A percentile compares a stretch with the other conserved stretches of the same genome.
phyloP scores from a whole-genome alignment of 2,888 invertebrate genomes.

The Gandaritis pyraliata region DNA sequence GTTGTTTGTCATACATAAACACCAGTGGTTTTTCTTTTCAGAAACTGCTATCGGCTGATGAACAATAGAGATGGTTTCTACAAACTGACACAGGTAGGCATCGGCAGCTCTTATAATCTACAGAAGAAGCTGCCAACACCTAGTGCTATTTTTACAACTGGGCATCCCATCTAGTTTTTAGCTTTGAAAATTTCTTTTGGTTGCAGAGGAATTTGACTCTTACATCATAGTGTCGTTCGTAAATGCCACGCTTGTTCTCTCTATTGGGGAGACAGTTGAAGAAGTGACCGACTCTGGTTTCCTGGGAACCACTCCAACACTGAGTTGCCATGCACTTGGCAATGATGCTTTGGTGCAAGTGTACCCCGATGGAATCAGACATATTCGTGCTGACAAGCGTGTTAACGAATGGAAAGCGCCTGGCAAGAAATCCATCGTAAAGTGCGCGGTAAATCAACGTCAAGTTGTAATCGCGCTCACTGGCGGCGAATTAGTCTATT shows the following conservation, averaged over 20 bases:
- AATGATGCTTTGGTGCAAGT: constrained; percentile 99
- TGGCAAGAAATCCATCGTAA: constrained; percentile 97
- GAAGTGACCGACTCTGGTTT: constrained; percentile 99
- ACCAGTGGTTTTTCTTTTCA: constrained; percentile 96
- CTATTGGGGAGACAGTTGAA: constrained; percentile 99
- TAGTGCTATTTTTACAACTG: constrained; percentile 51
- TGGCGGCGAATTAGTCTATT: constrained; percentile 99
- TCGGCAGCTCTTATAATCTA: constrained; percentile 55
- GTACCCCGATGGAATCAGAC: constrained; percentile 99
- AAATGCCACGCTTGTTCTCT: constrained; percentile 97
- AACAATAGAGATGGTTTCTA: constrained; percentile 71
- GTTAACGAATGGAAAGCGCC: constrained; percentile 99
- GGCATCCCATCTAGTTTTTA: constrained; percentile 46
- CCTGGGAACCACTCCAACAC: constrained; percentile 98
- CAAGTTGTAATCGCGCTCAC: constrained; percentile 99
- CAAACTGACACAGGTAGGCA: constrained; percentile 76
- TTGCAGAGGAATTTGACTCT: constrained; percentile 98
- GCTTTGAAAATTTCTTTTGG: constrained; percentile 79
- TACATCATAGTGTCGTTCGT: constrained; percentile 99
- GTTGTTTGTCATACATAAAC: constrained; percentile 90
- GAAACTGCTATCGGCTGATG: constrained; percentile 83
- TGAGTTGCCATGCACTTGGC: constrained; percentile 98
- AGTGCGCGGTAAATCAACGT: constrained; percentile 98
- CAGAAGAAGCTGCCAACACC: constrained; percentile 60
- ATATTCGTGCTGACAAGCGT: constrained; percentile 98